Conservation (phyloP, 2,888 invertebrate genomes). For the Sinopyrophorus schimmeli region DNA sequence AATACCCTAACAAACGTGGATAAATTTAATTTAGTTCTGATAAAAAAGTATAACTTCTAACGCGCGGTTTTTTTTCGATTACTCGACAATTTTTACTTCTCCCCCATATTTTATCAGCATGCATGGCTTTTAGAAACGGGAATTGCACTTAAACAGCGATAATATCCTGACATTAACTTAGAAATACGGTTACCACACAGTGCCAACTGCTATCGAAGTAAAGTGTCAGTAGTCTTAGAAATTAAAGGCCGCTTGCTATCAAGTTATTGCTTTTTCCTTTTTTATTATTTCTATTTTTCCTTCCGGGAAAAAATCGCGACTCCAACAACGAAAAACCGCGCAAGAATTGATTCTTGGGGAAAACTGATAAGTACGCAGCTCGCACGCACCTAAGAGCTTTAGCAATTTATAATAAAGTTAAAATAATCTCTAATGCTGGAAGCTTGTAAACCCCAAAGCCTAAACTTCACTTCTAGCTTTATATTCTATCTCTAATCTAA, state of each 20-base stretch:
- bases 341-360: no score
- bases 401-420: no score
- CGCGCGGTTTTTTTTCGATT: no score
- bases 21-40: no score
- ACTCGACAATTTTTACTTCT: slow-evolving; percentile 6
- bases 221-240: background rate
- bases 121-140: slow-evolving; percentile 5
- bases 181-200: slow-evolving; percentile 1
- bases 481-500: slow-evolving; percentile 14
- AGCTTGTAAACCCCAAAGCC: background rate
- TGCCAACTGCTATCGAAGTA: slow-evolving; percentile 9
- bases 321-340: no score
- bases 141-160: slow-evolving; percentile 11
- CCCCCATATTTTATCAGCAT: slow-evolving; percentile 8
- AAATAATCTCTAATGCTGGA: background rate
- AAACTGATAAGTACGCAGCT: no score
- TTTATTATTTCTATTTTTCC: no score
- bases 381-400: no score
- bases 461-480: background rate
- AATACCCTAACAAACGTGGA: no score
- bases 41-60: no score
- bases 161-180: slow-evolving; percentile 6
- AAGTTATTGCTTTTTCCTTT: background rate
- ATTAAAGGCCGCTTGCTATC: no score
- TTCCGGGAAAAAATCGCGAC: no score